phyloP scores from a whole-genome alignment of 2,113 vertebrate genomes.

The Prunella himalayana region DNA sequence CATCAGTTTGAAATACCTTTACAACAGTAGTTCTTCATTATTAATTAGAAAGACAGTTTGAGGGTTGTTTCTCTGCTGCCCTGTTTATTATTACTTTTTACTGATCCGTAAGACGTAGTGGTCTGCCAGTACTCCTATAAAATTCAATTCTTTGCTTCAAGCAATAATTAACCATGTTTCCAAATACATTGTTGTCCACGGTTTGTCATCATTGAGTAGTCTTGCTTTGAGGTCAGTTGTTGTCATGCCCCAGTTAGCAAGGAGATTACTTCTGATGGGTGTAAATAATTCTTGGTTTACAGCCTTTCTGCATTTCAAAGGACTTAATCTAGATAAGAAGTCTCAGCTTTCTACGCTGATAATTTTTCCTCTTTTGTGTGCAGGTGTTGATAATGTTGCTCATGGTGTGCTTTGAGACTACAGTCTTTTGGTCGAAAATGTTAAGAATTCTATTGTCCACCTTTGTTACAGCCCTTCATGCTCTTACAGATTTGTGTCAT shows the following conservation, averaged over 20 bases:
- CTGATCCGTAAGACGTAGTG: neutral
- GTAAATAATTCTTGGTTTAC: slow-evolving; percentile 31
- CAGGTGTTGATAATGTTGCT: neutral
- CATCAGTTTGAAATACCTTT: neutral
- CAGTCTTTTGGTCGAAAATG: neutral
- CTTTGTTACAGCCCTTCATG: neutral
- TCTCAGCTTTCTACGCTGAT: neutral
- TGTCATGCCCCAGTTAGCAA: slow-evolving; percentile 33
- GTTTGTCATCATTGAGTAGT: slow-evolving; percentile 6
- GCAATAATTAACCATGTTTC: slow-evolving; percentile 20
- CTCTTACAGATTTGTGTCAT: neutral
- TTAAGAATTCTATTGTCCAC: neutral
- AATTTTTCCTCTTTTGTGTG: neutral
- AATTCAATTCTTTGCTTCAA: slow-evolving; percentile 21
- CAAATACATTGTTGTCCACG: neutral
- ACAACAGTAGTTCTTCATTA: neutral
- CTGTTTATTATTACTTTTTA: neutral
- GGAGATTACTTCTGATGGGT: slow-evolving; percentile 1
- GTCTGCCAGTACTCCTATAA: neutral
- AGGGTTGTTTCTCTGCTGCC: neutral
- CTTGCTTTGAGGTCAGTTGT: slow-evolving; percentile 37
- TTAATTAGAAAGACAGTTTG: neutral
- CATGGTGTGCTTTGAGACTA: neutral
- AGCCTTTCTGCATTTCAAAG: slow-evolving; percentile 23
- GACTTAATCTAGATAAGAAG: neutral